phyloP scores from a whole-genome alignment of 2,113 vertebrate genomes.

The Pituophis catenifer region DNA sequence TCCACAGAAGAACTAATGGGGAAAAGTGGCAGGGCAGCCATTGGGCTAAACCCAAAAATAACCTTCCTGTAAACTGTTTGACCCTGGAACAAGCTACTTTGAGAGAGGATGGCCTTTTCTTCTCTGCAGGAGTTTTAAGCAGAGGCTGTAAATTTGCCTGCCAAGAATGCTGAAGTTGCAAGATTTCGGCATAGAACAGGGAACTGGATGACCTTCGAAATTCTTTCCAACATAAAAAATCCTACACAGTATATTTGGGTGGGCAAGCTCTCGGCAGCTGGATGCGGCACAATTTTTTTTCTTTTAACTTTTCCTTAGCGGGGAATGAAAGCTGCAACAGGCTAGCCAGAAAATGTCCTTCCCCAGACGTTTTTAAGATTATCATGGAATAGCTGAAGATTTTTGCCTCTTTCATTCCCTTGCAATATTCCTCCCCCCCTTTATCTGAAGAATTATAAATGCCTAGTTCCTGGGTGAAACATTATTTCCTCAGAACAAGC shows the following conservation, averaged over 20 bases:
- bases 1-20: not conserved
- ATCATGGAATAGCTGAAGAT: not conserved
- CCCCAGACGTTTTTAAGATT: not conserved
- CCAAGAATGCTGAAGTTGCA: not conserved
- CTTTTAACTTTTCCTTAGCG: not conserved
- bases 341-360: not conserved
- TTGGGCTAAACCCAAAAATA: not conserved
- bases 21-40: not conserved
- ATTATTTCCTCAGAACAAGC: too few species aligned
- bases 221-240: not conserved
- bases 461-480: not conserved
- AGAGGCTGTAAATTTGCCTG: not conserved
- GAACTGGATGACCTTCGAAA: not conserved
- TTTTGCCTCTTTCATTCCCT: not conserved
- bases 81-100: not conserved
- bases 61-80: not conserved
- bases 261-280: not conserved
- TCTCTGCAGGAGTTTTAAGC: not conserved
- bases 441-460: not conserved
- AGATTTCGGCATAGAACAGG: not conserved
- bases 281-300: not conserved
- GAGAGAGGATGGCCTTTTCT: not conserved
- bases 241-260: not conserved
- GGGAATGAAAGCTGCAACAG: not conserved
- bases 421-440: fast-evolving